phyloP scores from a whole-genome alignment of 2,888 invertebrate species.

The Chromoteleia sp. region DNA sequence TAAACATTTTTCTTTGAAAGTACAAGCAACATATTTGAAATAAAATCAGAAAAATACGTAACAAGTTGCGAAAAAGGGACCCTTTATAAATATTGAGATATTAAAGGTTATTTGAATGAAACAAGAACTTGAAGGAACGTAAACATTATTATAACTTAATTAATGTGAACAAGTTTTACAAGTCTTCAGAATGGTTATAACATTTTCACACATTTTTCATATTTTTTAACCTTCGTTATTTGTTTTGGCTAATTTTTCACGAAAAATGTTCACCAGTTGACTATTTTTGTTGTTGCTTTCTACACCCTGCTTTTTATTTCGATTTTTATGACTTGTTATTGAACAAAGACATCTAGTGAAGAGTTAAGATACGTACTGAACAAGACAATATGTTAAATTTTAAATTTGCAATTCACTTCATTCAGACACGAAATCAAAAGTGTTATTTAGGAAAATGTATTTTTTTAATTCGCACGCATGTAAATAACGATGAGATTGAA shows the following conservation, averaged over 20 bases:
- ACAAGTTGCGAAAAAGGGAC: too few species aligned
- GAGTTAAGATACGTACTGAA: slow-evolving; percentile 29
- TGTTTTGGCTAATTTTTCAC: too few species aligned
- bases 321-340: slow-evolving; percentile 39
- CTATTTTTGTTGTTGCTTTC: too few species aligned
- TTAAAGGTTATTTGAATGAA: not conserved
- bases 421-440: slow-evolving; percentile 19
- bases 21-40: not conserved
- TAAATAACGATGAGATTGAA: slow-evolving; percentile 48
- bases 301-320: slow-evolving; percentile 42
- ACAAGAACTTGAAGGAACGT: not conserved
- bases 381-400: slow-evolving; percentile 13
- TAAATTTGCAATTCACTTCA: not conserved
- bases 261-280: too few species aligned
- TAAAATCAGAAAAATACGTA: too few species aligned
- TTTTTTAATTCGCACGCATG: slow-evolving; percentile 29
- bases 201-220: too few species aligned
- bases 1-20: slow-evolving; percentile 8
- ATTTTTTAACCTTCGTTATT: too few species aligned
- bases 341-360: slow-evolving; percentile 61
- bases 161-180: too few species aligned
- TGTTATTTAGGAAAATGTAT: slow-evolving; percentile 13
- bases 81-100: not conserved
- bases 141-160: too few species aligned
- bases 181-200: too few species aligned